Conservation (phyloP, 2,113 vertebrate species). For the Megalops atlanticus region DNA sequence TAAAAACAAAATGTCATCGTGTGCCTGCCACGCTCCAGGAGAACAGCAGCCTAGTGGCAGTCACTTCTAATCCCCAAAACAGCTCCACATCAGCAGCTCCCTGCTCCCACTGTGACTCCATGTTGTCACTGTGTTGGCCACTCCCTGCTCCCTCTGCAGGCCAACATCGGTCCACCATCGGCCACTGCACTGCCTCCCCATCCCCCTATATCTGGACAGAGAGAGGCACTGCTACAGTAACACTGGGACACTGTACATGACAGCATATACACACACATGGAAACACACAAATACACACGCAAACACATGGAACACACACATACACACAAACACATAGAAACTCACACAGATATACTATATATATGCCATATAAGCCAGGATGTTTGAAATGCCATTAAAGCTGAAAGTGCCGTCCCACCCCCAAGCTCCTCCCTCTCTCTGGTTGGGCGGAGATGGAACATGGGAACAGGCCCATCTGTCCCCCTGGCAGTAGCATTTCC, state of each 20-base stretch:
- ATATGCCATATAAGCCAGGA: no score
- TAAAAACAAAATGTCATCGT: background rate
- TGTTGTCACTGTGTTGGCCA: background rate
- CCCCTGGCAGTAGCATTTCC: conserved; percentile 42
- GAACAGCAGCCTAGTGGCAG: background rate
- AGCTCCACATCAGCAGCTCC: no score
- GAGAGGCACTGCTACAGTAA: no score
- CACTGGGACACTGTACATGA: no score
- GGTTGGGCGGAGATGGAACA: conserved; percentile 29
- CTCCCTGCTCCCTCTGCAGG: background rate
- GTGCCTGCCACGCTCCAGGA: background rate
- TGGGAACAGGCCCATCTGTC: conserved; percentile 58
- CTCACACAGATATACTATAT: no score
- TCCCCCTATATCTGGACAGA: background rate
- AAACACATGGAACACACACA: no score
- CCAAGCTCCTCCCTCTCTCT: background rate
- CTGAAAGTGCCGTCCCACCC: background rate
- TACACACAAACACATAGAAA: background rate
- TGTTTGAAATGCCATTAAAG: background rate
- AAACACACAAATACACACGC: no score
- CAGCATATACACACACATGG: no score
- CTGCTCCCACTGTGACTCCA: background rate
- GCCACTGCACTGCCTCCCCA: background rate
- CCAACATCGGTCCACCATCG: background rate
- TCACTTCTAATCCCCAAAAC: no score